phyloP scores from a whole-genome alignment of 1,140 invertebrate genomes.

The Centruroides vittatus region DNA sequence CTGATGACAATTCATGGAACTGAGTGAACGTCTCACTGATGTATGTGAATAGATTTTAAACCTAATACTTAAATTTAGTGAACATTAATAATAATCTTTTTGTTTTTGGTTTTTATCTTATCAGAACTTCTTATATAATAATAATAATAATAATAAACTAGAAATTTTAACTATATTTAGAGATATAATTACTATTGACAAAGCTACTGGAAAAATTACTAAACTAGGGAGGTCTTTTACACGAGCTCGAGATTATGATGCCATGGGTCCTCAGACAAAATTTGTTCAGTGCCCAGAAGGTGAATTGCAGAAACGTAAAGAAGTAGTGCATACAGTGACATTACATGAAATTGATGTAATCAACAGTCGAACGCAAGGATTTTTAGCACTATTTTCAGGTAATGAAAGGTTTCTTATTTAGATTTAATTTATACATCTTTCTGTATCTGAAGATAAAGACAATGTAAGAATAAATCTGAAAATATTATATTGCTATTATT shows the following conservation, averaged over 20 bases:
- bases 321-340: constrained; percentile 95
- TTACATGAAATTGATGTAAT: constrained; percentile 99
- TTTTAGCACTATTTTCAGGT: constrained; percentile 92
- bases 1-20: no score
- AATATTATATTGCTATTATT: no score
- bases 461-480: no score
- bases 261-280: constrained; percentile 69
- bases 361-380: constrained; percentile 92
- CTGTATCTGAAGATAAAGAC: no score
- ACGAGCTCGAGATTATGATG: constrained; percentile 92
- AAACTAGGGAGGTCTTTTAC: constrained; percentile 90
- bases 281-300: constrained; percentile 98
- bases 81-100: no score
- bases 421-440: neutral
- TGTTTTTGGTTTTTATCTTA: no score
- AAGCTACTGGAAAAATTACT: constrained; percentile 93
- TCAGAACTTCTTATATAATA: no score
- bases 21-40: no score
- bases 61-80: no score
- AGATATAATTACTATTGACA: constrained; percentile 95
- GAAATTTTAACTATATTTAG: constrained; percentile 32
- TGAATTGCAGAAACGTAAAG: constrained; percentile 96
- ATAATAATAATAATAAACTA: no score
- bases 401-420: constrained; percentile 10
- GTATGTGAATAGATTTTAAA: no score